These are phyloP conservation scores for Kryptolebias marmoratus DNA, from an alignment of 2,113 vertebrate genomes.

Conservation along the genomic window DNA sequence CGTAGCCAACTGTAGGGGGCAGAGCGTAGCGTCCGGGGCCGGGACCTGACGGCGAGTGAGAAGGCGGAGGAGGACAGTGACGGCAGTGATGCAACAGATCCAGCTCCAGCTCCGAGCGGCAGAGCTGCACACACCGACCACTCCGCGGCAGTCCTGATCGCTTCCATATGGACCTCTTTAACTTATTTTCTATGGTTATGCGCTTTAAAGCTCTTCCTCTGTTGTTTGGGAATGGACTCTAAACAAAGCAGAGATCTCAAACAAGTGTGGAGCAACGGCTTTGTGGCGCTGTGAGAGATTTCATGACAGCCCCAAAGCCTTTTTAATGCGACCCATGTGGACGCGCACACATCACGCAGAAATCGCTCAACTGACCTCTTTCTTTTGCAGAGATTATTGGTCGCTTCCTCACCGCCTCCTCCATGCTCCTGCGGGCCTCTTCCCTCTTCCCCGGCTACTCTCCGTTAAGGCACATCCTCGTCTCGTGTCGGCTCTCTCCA, in stretches of 20 bases:
- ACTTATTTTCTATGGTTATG: conserved; percentile 67
- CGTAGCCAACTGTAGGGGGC: conserved; percentile 85
- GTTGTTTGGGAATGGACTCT: conserved; percentile 57
- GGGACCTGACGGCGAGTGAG: conserved; percentile 73
- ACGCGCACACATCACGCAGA: conserved; percentile 18
- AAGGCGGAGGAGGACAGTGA: conserved; percentile 26
- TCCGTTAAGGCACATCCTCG: conserved; percentile 47
- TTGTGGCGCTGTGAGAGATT: conserved; percentile 35
- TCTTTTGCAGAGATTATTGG: conserved; percentile 80
- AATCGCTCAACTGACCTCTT: conserved; percentile 73
- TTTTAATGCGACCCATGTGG: conserved; percentile 59
- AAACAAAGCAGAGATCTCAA: conserved; percentile 59
- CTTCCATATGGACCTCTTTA: conserved; percentile 68
- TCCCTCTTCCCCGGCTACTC: conserved; percentile 25
- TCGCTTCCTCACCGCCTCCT: conserved; percentile 70
- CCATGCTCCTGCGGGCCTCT: conserved; percentile 59
- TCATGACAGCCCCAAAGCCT: conserved; percentile 22
- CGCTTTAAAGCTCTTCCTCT: conserved; percentile 54
- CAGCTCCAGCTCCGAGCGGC: conserved; percentile 7
- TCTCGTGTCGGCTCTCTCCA: conserved; percentile 30
- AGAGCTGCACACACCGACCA: conserved; percentile 26
- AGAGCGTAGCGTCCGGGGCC: conserved; percentile 85
- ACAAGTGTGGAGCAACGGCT: conserved; percentile 38
- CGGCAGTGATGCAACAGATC: conserved; percentile 56
- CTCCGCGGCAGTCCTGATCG: conserved; percentile 56